Base-by-base conservation (phyloP, 2,888 invertebrate genomes). In the Uloborus plumipes region DNA sequence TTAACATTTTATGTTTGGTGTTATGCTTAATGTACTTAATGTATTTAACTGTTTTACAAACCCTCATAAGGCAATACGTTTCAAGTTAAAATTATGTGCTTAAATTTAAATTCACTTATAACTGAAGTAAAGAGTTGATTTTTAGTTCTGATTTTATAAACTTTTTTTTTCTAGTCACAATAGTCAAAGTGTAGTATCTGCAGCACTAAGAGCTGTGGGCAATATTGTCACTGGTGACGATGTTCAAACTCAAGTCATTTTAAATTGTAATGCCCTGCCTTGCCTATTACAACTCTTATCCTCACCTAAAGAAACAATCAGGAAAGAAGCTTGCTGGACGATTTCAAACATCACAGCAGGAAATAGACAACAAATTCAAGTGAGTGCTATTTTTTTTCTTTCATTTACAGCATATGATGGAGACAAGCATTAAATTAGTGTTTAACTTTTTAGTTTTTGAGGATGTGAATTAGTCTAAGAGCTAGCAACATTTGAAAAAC, bases 191-290 rank as follows among this genome's bases (percentile, higher is more conserved):
- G 96, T 97, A 20, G 94, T 95, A 13, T 95, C 95, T 18, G 98
- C 98, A 53, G 98, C 98, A 9, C 89, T 99, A 81, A 91, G 98
- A 73, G 98, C 98, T n/a, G 97, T 98, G 4, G 98, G 98, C 64
- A 99, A 99, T 89, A 97, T 99, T 86, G 98, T 98, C 65, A 98
- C 98, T 0, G 98, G 98, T 50, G 96, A 97, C 89, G 98, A 98
- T 89, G 92, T 94, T 74, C 98, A 98, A 91, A 98, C 98, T 65
- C 98, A 98, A 91, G 94, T 96, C 15, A 94, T 98, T 85, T 91
- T 99, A 67, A 96, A 96, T 90, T 96, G 96, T 89, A 93, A 94
- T 86, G 97, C 96, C 69, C 90, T 99, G 87, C 94, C 94, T 0
- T 94, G 94, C 88, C 91, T 96, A 81, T 91, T 94, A 85, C 94